Evolutionary conservation across 2,113 vertebrate genomes (phyloP), one percentile per base, ranked within the genome.

Genomic region (Ammodytes marinus): DNA sequence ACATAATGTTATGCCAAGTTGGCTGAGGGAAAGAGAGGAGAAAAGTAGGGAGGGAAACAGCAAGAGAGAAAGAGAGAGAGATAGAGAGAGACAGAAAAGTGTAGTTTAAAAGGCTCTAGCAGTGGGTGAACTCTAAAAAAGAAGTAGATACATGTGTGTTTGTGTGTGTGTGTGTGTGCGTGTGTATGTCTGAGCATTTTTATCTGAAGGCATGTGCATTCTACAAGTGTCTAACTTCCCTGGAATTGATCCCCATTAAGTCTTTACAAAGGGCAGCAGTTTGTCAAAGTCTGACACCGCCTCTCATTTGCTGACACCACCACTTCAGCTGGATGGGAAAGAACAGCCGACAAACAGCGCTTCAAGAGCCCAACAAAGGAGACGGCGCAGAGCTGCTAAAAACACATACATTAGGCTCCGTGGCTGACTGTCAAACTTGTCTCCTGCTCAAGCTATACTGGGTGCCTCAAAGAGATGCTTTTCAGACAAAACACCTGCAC

Each of bases 1-100:
- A 81, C 90, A 77, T 52, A 59, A n/a, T 17, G 72, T 75, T 81
- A 79, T 55, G 89, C 86, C 88, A 90, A 90, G 86, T 84, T 83
- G 81, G 89, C 82, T 63, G 82, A 77, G 73, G 46, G 27, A 65
- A 8, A n/a, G 63, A 64, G 40, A 0, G 71, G 7, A 54, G 19
- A 74, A 52, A 68, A 70, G 83, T 43, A 55, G 15, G 19, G 61
- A 67, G 53, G 55, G 53, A 74, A 66, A 60, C 39, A 61, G 57
- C 9, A n/a, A n/a, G n/a, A n/a, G n/a, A n/a, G n/a, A n/a, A n/a
- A n/a, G n/a, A n/a, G n/a, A n/a, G n/a, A n/a, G n/a, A n/a, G n/a
- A n/a, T n/a, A n/a, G 19, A 72, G 65, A 60, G 35, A 64, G 45
- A 14, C 71, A 45, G 47, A 65, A 58, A 74, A 70, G 63, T 74